Conservation (phyloP, 2,113 vertebrate species). For the Corvus hawaiiensis region DNA sequence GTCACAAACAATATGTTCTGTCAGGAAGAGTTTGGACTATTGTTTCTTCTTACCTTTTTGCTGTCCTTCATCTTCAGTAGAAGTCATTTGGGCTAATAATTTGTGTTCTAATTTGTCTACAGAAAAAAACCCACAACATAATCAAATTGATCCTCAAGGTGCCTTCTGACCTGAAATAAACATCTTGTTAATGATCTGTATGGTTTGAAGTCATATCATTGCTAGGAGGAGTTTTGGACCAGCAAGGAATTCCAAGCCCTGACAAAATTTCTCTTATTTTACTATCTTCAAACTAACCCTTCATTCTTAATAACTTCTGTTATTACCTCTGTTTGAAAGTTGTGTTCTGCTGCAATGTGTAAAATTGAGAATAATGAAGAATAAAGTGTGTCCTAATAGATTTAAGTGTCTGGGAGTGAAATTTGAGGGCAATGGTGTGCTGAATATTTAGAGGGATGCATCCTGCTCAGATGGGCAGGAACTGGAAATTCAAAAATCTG, state of each 20-base stretch:
- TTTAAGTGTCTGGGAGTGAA: not conserved
- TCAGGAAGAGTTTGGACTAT: not conserved
- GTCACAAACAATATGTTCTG: not conserved
- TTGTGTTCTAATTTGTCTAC: conserved; percentile 7
- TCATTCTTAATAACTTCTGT: not conserved
- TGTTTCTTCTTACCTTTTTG: not conserved
- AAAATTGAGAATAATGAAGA: conserved; percentile 2
- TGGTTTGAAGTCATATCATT: not conserved
- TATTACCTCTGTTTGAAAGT: not conserved
- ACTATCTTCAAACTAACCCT: not conserved
- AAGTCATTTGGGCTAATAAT: not conserved
- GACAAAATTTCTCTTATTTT: not conserved
- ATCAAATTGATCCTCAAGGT: conserved; percentile 1
- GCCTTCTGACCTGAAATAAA: conserved; percentile 21
- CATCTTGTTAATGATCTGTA: not conserved
- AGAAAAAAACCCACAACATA: not conserved
- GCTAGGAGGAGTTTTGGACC: not conserved
- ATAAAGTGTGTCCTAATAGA: not conserved
- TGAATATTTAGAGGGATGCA: fast-evolving
- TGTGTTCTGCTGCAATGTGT: not conserved
- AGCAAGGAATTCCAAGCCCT: not conserved
- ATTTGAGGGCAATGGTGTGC: not conserved
- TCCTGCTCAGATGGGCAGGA: not conserved
- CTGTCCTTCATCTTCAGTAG: not conserved
- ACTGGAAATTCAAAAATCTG: not conserved